These are phyloP conservation scores for Eupithecia inturbata DNA, from an alignment of 2,888 invertebrate genomes.

Conservation along the genomic window DNA sequence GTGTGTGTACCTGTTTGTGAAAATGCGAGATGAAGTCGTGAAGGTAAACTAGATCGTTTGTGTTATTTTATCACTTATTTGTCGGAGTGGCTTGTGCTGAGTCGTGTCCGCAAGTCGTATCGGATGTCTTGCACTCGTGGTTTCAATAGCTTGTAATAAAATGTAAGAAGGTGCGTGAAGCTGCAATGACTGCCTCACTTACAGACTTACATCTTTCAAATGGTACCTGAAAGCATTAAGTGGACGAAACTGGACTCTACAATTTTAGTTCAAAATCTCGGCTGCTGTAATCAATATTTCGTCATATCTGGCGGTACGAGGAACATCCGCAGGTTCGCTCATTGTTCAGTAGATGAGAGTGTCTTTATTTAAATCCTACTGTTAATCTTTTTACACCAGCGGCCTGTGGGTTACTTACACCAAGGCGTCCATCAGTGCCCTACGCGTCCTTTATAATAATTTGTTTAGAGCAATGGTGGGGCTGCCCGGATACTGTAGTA, in stretches of 20 bases:
- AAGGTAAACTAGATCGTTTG: slow-evolving; percentile 45
- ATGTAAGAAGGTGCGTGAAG: background rate
- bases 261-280: background rate
- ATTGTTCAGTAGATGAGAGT: no score
- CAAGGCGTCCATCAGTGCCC: no score
- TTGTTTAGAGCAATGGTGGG: no score
- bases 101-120: slow-evolving; percentile 9
- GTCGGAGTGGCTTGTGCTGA: background rate
- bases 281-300: background rate
- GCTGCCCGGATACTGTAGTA: no score
- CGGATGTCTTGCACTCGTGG: background rate
- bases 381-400: no score
- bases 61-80: slow-evolving; percentile 42
- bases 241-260: background rate
- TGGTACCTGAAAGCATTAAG: background rate
- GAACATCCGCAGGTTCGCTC: no score
- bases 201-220: background rate
- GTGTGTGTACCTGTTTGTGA: background rate
- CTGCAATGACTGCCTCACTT: background rate
- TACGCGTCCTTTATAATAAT: no score
- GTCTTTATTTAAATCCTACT: no score
- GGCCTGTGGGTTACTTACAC: no score
- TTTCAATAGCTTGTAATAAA: background rate
- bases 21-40: slow-evolving; percentile 24
- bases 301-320: no score